A percentile compares a stretch with the other conserved stretches of the same genome.
phyloP scores from a whole-genome alignment of 2,797 vertebrate species.

The Diplodus puntazzo region DNA sequence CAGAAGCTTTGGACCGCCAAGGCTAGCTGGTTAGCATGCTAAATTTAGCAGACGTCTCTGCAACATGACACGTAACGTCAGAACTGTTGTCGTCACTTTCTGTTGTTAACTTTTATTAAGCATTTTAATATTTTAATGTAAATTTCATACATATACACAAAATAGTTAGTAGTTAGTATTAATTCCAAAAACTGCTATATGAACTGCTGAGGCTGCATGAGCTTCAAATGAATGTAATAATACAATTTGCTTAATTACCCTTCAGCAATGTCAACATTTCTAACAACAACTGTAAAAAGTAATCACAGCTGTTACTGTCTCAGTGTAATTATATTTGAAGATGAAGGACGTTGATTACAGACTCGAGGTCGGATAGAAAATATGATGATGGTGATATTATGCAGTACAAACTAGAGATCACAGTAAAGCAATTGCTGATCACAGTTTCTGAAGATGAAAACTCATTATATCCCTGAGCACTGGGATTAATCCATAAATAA shows the following conservation, averaged over 20 bases:
- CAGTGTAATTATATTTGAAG: neutral
- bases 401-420: neutral
- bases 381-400: neutral
- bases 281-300: neutral
- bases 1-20: too few relatives aligned
- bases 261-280: neutral
- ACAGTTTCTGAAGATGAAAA: neutral
- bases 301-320: neutral
- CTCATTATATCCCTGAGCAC: neutral
- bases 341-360: neutral
- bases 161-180: too few relatives aligned
- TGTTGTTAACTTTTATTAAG: too few relatives aligned
- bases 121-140: too few relatives aligned
- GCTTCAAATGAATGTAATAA: neutral
- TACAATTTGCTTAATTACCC: neutral
- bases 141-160: too few relatives aligned
- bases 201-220: too few relatives aligned
- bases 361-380: neutral
- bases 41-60: too few relatives aligned
- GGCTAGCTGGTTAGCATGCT: too few relatives aligned
- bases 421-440: neutral
- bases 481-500: neutral
- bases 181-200: too few relatives aligned
- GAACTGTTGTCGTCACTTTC: too few relatives aligned
- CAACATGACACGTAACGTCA: too few relatives aligned